Evolutionary conservation across 2,113 vertebrate species (phyloP).

Genomic region (Panthera tigris): DNA sequence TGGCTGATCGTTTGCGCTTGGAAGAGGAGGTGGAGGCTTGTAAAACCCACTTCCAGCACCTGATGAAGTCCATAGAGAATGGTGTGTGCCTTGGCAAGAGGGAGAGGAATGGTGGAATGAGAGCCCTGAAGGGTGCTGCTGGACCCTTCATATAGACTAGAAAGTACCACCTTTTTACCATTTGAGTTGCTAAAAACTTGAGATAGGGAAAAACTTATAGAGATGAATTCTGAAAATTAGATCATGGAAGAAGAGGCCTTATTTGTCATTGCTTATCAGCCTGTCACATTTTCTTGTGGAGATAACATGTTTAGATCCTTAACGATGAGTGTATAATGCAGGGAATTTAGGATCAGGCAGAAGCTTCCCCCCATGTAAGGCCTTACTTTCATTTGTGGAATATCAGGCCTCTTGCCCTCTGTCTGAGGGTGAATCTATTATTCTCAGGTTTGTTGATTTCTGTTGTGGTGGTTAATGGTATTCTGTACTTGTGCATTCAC

Average conservation of each 20-base stretch:
- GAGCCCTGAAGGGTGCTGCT: background rate
- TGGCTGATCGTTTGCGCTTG: conserved; percentile 88
- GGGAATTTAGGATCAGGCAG: background rate
- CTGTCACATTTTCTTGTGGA: background rate
- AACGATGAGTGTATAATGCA: background rate
- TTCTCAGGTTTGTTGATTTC: background rate
- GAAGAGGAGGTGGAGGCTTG: conserved; percentile 92
- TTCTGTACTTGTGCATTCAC: conserved; percentile 55
- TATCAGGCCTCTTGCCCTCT: background rate
- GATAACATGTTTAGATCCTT: background rate
- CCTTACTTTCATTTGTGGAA: background rate
- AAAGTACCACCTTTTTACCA: background rate
- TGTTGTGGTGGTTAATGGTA: background rate
- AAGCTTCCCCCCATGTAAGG: background rate
- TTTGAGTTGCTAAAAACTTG: background rate
- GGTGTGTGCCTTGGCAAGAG: conserved; percentile 84
- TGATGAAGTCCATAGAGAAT: conserved; percentile 93
- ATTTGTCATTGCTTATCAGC: background rate
- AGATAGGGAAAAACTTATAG: background rate
- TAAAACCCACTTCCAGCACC: conserved; percentile 90
- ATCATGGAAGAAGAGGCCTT: background rate
- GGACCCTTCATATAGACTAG: background rate
- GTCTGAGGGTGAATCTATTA: background rate
- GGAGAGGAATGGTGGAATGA: conserved; percentile 19
- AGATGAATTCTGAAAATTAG: conserved; percentile 35